These are phyloP conservation scores for Nephrotoma guestfalica DNA, from an alignment of 2,888 invertebrate genomes.

Conservation along the genomic window DNA sequence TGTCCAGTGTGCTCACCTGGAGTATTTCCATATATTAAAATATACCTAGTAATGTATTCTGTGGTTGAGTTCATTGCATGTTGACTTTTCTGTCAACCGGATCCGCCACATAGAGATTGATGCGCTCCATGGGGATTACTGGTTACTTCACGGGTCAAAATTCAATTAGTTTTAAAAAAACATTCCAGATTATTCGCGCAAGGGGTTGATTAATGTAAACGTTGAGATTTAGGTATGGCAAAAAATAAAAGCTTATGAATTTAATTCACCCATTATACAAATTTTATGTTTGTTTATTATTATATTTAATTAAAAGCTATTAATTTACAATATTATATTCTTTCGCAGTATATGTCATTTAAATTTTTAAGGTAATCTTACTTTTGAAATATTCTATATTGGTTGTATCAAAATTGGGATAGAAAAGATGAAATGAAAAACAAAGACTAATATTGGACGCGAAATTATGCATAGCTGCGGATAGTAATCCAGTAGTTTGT, in stretches of 20 bases:
- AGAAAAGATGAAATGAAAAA: not conserved
- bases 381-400: not conserved
- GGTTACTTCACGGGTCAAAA: no score
- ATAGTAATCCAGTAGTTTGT: not conserved
- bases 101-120: no score
- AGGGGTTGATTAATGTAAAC: no score
- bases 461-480: not conserved
- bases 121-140: no score
- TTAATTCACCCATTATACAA: constrained; percentile 4
- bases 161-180: no score
- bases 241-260: not conserved
- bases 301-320: not conserved
- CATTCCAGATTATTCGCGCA: no score
- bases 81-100: no score
- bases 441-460: not conserved
- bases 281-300: not conserved
- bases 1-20: no score
- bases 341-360: not conserved
- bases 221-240: no score
- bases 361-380: not conserved
- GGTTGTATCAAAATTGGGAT: not conserved
- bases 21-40: no score
- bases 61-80: no score
- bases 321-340: not conserved
- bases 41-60: no score